Evolutionary conservation across 2,888 invertebrate genomes (phyloP).

Genomic region (Drosophila paramelanica): DNA sequence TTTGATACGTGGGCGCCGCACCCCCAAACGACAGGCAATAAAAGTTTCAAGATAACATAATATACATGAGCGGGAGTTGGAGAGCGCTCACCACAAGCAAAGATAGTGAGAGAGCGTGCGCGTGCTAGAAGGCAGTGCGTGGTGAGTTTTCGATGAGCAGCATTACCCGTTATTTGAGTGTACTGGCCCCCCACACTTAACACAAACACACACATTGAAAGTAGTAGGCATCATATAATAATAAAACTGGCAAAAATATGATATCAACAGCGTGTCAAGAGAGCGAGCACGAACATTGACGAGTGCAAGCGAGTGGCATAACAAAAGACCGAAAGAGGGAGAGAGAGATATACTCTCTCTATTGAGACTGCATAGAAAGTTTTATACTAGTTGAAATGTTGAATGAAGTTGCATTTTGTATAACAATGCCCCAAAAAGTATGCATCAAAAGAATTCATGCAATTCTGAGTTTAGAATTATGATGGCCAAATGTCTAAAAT

Average conservation of each 20-base stretch:
- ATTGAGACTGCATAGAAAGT: slow-evolving; percentile 34
- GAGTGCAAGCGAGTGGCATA: slow-evolving; percentile 12
- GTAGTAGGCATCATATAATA: slow-evolving; percentile 68
- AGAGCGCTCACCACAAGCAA: slow-evolving; percentile 13
- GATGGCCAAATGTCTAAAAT: slow-evolving; percentile 40
- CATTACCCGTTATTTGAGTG: slow-evolving; percentile 65
- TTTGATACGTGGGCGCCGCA: slow-evolving; percentile 74
- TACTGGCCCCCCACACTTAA: slow-evolving; percentile 4
- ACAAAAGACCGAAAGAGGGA: slow-evolving; percentile 1
- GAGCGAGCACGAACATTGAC: slow-evolving; percentile 3
- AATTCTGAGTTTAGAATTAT: not conserved
- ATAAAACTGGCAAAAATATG: slow-evolving; percentile 78
- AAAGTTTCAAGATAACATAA: slow-evolving; percentile 74
- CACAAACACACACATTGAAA: slow-evolving; percentile 32
- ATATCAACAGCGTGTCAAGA: slow-evolving; percentile 79
- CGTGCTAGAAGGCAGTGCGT: slow-evolving; percentile 29
- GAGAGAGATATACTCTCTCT: slow-evolving; percentile 8
- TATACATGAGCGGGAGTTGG: slow-evolving; percentile 52
- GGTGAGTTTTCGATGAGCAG: slow-evolving; percentile 55
- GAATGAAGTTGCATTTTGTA: slow-evolving; percentile 21
- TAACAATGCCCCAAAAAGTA: slow-evolving; percentile 52
- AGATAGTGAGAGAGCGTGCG: slow-evolving; percentile 29
- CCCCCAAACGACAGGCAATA: slow-evolving; percentile 63
- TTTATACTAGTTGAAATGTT: slow-evolving; percentile 13
- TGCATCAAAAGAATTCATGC: slow-evolving; percentile 23